Evolutionary conservation across 2,888 invertebrate genomes (phyloP).

Genomic region (Oligia latruncula): DNA sequence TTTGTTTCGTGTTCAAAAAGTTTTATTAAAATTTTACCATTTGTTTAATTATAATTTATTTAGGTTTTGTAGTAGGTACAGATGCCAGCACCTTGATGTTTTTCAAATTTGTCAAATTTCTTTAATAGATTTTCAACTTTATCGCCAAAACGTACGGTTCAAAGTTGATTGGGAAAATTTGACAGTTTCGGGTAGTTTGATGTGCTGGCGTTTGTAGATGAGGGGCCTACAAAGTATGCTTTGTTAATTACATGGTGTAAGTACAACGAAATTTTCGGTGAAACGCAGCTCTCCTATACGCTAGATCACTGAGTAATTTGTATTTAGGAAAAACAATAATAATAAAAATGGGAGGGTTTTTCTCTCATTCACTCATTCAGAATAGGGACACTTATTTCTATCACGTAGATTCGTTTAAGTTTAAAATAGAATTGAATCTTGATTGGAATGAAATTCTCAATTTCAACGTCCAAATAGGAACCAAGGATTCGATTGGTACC

Average conservation of each 20-base stretch:
- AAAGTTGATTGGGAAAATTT: too few species aligned
- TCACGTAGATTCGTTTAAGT: conserved; percentile 23
- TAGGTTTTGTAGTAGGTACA: neutral
- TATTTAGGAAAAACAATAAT: neutral
- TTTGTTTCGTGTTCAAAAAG: neutral
- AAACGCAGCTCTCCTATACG: neutral
- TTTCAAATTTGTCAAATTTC: too few species aligned
- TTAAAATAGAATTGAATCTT: conserved; percentile 36
- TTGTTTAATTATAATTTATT: neutral
- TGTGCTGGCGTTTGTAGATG: neutral
- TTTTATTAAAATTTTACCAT: neutral
- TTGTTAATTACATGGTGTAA: neutral
- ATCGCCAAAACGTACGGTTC: too few species aligned
- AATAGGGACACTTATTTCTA: conserved; percentile 7
- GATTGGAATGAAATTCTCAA: conserved; percentile 41
- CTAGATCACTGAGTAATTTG: neutral
- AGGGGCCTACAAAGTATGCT: neutral
- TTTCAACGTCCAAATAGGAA: conserved; percentile 38
- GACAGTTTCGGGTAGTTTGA: too few species aligned
- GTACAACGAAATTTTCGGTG: neutral
- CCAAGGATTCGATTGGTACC: conserved; percentile 21
- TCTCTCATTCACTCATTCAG: neutral
- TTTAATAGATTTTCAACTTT: too few species aligned
- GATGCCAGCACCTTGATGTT: too few species aligned
- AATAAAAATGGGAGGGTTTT: neutral